Conservation (phyloP, 1,140 invertebrate genomes). For the Brachionus manjavacas region DNA sequence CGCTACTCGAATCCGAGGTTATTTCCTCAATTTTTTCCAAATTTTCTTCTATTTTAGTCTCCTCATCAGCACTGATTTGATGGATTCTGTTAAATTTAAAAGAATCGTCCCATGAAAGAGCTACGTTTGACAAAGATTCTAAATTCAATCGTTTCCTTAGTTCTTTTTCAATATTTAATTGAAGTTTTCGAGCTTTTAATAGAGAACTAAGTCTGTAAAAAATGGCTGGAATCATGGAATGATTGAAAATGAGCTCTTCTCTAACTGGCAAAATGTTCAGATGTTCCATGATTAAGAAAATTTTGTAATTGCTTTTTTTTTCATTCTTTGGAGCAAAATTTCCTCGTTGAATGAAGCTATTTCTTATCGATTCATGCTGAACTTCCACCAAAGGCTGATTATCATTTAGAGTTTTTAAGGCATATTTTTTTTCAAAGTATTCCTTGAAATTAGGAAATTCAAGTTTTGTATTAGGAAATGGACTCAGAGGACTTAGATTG, state of each 20-base stretch:
- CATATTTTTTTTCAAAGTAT: constrained; percentile 12
- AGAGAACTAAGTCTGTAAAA: constrained; percentile 29
- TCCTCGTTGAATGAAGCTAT: not conserved
- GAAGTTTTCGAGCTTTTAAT: not conserved
- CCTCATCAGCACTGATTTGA: not conserved
- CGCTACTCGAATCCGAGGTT: not conserved
- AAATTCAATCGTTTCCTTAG: not conserved
- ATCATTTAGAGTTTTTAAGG: not conserved
- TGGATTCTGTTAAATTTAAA: constrained; percentile 15
- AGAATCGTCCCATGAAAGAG: not conserved
- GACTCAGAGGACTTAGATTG: not conserved
- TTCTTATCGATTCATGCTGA: not conserved
- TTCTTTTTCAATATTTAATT: not conserved
- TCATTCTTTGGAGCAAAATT: not conserved
- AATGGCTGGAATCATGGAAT: constrained; percentile 2
- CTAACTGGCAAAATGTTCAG: not conserved
- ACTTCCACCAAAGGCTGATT: constrained; percentile 25
- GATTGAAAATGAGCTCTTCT: not conserved
- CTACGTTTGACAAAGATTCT: not conserved
- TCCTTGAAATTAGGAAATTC: not conserved
- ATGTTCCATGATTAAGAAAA: constrained; percentile 11
- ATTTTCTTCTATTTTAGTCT: not conserved
- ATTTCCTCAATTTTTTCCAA: not conserved
- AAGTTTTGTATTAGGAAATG: not conserved
- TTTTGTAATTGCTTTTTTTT: constrained; percentile 10